Base-by-base conservation (phyloP, 2,113 vertebrate genomes). In the Mobula hypostoma region DNA sequence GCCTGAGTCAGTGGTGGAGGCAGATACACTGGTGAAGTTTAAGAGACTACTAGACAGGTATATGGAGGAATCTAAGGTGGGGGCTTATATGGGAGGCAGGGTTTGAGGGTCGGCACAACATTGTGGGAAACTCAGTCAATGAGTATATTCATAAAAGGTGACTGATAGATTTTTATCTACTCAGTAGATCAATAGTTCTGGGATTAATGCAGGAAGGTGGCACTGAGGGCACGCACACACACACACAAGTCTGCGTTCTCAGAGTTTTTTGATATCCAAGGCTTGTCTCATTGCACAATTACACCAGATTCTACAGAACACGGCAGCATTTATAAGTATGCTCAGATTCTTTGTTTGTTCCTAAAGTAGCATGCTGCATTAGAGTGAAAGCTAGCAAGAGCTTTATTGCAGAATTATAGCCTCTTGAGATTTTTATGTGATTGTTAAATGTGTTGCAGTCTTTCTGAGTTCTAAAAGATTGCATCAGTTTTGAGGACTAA, bases 401-500 rank as follows among this genome's bases (percentile, higher is more conserved):
- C 32, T 40, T 74, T 93, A 93, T 21, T 93, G 91, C 21, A 14
- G 4, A 24, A 74, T 74, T 56, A 2, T 29, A 24, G 7, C 36
- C 32, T 93, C 19, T 32, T 56, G 70, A 72, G 40, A 93, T 74
- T 93, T 48, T 93, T 48, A 17, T 74, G 90, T 14, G 36, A 93
- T 93, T 93, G 85, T 88, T 88, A 6, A 63, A 66, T n/a, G 29
- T 90, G 29, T 66, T 93, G 36, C 70, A 74, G 32, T 72, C 70
- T 92, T 12, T 88, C 85, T 14, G 11, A 24, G 21, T 70, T 93
- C 70, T 14, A 93, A 93, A 3, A 74, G 91, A 74, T 70, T 74
- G 68, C 56, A 74, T 76, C 91, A 48, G 21, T 93, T 48, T 74
- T 48, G 68, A 74, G 70, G 40, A 14, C 91, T 74, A 74, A 93